These are phyloP conservation scores for Nebria salina DNA, from an alignment of 2,888 invertebrate species.

Conservation along the genomic window DNA sequence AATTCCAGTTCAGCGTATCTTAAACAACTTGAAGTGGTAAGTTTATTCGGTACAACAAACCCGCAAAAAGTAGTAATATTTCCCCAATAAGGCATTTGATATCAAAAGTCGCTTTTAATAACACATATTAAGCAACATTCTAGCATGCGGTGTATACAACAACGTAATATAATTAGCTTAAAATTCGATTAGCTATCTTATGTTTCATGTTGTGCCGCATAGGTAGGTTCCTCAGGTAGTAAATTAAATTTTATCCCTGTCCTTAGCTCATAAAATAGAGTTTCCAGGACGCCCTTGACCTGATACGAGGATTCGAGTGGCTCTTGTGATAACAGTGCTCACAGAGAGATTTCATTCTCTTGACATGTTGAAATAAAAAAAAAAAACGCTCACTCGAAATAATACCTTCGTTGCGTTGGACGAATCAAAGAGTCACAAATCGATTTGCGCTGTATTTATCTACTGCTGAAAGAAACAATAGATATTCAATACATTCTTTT, in stretches of 20 bases:
- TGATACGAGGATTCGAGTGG: background rate
- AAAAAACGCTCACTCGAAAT: background rate
- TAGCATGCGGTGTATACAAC: background rate
- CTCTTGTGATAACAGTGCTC: background rate
- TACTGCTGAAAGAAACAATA: background rate
- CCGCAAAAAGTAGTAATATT: too few species aligned
- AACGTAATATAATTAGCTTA: background rate
- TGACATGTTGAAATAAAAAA: background rate
- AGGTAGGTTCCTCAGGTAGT: background rate
- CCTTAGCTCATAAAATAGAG: background rate
- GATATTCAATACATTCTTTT: background rate
- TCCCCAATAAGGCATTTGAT: too few species aligned
- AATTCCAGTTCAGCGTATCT: conserved; percentile 88
- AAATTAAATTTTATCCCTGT: background rate
- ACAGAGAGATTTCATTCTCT: background rate
- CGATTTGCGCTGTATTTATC: background rate
- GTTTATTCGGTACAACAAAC: conserved; percentile 54
- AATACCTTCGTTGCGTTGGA: background rate
- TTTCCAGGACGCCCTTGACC: background rate
- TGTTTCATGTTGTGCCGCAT: background rate
- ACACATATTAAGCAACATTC: background rate
- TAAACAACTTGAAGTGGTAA: conserved; percentile 91
- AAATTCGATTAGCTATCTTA: background rate
- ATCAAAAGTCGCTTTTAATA: too few species aligned
- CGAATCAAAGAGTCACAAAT: background rate